Base-by-base conservation (phyloP, 2,113 vertebrate genomes). In the Onychostruthus taczanowskii region DNA sequence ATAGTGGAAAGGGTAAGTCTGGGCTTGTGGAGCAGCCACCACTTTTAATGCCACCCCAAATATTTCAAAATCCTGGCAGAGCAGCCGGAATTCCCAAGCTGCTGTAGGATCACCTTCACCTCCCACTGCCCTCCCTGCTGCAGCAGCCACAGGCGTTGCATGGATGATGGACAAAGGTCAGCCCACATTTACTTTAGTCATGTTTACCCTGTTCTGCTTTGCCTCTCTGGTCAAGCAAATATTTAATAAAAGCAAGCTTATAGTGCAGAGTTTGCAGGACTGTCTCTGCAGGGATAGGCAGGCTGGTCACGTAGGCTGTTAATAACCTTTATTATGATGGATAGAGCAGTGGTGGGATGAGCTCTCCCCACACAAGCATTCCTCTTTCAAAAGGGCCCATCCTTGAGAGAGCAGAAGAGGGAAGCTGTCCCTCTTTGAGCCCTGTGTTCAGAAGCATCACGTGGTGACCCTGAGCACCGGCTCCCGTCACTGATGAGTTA, bases 191-290 rank as follows among this genome's bases (percentile, higher is more conserved):
- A 58, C 94, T 96, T 90, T 94, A 68, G 69, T 63, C 4, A 1
- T 96, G 83, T 97, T 97, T 96, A 96, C 93, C 49, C 85, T 78
- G 82, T 59, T 94, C 94, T 74, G 72, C 90, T 93, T 78, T 92
- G 88, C 84, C 88, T 96, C 94, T 81, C 95, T 96, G 95, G 93
- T 92, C 96, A 95, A 95, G 95, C 95, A 97, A 96, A 97, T 96
- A 96, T 97, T 97, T 95, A 96, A 96, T 95, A 94, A 96, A 95
- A 88, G 9, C 73, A 27, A 95, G 95, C 92, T 95, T 53, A 90
- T 52, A 37, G 35, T 83, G 89, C 94, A 89, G 94, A 90, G 92
- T 73, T 96, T 49, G 83, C 88, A 88, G 75, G 92, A 26, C 82
- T 79, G 84, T 19, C 89, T 83, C 75, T 9, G 61, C n/a, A 0